Evolutionary conservation across 2,888 invertebrate species (phyloP).

Genomic region (Sicus ferrugineus): DNA sequence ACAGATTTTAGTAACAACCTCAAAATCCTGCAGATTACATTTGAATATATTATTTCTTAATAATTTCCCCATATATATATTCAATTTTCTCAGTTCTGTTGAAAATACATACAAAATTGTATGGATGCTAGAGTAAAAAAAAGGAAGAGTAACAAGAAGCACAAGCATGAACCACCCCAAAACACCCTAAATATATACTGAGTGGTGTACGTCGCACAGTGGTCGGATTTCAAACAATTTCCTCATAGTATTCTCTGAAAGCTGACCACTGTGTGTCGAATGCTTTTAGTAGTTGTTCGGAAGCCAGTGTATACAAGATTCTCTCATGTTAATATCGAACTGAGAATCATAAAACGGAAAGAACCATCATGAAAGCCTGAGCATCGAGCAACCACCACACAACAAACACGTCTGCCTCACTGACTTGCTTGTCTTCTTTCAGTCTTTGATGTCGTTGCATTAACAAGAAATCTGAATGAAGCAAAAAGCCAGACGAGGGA

Average conservation of each 20-base stretch:
- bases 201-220: neutral
- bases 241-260: neutral
- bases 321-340: slow-evolving; percentile 12
- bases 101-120: slow-evolving; percentile 34
- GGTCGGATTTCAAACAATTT: no score
- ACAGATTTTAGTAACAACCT: neutral
- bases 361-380: slow-evolving; percentile 9
- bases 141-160: neutral
- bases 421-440: neutral
- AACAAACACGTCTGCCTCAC: neutral
- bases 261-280: neutral
- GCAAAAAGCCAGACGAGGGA: neutral
- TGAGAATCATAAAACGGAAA: slow-evolving; percentile 17
- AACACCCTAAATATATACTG: neutral
- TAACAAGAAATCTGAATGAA: neutral
- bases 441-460: slow-evolving; percentile 25
- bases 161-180: slow-evolving; percentile 32
- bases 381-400: neutral
- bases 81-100: neutral
- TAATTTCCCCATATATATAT: neutral
- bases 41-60: slow-evolving; percentile 21
- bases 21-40: neutral
- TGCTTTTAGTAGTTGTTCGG: neutral
- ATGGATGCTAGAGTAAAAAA: slow-evolving; percentile 23
- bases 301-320: slow-evolving; percentile 18